Conservation (phyloP, 2,113 vertebrate species). For the Agelaius tricolor region DNA sequence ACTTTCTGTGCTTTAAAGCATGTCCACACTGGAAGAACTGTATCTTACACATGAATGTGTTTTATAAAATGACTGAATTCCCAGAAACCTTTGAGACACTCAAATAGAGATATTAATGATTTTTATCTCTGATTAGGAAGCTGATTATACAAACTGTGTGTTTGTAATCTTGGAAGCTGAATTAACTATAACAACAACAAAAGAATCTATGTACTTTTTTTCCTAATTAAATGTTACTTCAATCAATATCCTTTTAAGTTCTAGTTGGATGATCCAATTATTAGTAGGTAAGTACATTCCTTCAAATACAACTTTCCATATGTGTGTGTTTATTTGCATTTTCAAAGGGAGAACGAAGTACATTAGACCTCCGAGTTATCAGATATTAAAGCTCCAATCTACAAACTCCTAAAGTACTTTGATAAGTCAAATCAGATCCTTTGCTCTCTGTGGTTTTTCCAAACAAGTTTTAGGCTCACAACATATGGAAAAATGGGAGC, state of each 20-base stretch:
- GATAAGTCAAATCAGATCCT: neutral
- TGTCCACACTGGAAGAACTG: neutral
- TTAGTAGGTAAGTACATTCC: neutral
- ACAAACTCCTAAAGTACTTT: neutral
- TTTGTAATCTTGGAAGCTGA: neutral
- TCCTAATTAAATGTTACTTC: neutral
- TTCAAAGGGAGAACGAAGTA: neutral
- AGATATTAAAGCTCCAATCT: neutral
- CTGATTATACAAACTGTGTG: neutral
- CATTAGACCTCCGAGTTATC: neutral
- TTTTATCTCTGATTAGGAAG: neutral
- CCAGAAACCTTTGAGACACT: neutral
- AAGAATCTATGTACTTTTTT: neutral
- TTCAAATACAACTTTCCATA: neutral
- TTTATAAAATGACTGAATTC: neutral
- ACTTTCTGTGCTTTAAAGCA: neutral
- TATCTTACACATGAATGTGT: neutral
- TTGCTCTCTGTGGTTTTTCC: neutral
- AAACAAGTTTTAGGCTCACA: neutral
- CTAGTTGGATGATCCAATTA: neutral
- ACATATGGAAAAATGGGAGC: fast-evolving
- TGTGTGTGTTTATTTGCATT: neutral
- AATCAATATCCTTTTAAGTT: neutral
- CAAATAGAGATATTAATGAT: neutral
- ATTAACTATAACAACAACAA: neutral